Evolutionary conservation across 92 coral and sea anemone species (phyloP).

Genomic region (Phenganax stokvisi): DNA sequence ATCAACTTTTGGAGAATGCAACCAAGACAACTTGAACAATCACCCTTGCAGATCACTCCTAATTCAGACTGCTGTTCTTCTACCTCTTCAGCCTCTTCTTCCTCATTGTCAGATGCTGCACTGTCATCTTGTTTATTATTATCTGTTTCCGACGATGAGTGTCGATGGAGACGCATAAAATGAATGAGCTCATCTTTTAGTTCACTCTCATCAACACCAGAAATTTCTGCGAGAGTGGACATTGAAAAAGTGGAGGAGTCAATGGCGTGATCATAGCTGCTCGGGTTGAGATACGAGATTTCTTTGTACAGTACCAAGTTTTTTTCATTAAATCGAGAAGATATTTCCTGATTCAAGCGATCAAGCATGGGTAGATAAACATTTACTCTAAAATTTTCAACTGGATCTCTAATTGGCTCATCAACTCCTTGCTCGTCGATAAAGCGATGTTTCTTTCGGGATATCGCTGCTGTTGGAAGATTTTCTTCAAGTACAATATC

Average conservation of each 20-base stretch:
- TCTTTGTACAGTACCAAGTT: not conserved
- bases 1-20: not conserved
- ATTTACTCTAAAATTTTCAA: not conserved
- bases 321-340: constrained; percentile 6
- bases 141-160: not conserved
- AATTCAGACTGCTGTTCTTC: not conserved
- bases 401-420: not conserved
- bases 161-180: not conserved
- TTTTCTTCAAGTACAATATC: constrained; percentile 2
- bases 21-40: not conserved
- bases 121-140: not conserved
- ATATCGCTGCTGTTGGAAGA: not conserved
- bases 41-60: not conserved
- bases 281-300: constrained; percentile 2
- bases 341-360: not conserved
- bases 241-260: not conserved
- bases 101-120: not conserved
- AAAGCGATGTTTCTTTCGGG: not conserved
- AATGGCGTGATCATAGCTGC: not conserved
- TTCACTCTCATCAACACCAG: constrained; percentile 2
- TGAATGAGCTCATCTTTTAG: not conserved
- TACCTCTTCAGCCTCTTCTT: not conserved
- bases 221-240: not conserved
- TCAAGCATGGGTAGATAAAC: not conserved
- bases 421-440: not conserved